phyloP scores from a whole-genome alignment of 2,797 vertebrate genomes.

The Pantherophis vulpinus region DNA sequence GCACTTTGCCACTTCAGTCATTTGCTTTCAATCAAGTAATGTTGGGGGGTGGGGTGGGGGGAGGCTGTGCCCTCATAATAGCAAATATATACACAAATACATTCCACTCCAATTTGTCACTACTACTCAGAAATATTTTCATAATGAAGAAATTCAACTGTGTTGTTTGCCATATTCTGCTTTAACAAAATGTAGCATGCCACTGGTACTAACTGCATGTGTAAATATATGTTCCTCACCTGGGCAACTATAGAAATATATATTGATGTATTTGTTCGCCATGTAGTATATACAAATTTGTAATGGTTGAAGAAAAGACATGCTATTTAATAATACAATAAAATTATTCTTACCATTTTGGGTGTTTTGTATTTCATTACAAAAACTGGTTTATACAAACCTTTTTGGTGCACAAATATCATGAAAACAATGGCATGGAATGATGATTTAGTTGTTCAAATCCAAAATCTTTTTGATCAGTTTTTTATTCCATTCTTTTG shows the following conservation, averaged over 20 bases:
- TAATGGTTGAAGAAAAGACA: conserved; percentile 78
- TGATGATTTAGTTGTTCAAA: neutral
- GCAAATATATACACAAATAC: conserved; percentile 49
- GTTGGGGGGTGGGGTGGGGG: conserved; percentile 50
- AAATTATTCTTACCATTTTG: conserved; percentile 83
- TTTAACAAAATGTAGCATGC: conserved; percentile 88
- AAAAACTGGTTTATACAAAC: neutral
- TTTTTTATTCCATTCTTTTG: neutral
- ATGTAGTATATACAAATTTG: conserved; percentile 82
- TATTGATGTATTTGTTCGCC: conserved; percentile 78
- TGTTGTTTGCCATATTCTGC: conserved; percentile 71
- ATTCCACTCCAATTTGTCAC: conserved; percentile 49
- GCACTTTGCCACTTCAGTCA: conserved; percentile 57
- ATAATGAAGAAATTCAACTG: conserved; percentile 64
- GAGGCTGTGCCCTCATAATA: conserved; percentile 55
- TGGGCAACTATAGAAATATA: conserved; percentile 69
- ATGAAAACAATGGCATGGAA: neutral
- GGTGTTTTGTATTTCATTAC: conserved; percentile 53
- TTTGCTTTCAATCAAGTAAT: conserved; percentile 61
- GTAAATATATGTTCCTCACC: conserved; percentile 75
- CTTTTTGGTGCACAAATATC: neutral
- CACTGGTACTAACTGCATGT: conserved; percentile 85
- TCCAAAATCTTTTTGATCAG: neutral
- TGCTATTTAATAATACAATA: conserved; percentile 91
- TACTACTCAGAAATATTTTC: conserved; percentile 64